These are phyloP conservation scores for Buathra laborator DNA, from an alignment of 2,888 invertebrate genomes.

Conservation along the genomic window DNA sequence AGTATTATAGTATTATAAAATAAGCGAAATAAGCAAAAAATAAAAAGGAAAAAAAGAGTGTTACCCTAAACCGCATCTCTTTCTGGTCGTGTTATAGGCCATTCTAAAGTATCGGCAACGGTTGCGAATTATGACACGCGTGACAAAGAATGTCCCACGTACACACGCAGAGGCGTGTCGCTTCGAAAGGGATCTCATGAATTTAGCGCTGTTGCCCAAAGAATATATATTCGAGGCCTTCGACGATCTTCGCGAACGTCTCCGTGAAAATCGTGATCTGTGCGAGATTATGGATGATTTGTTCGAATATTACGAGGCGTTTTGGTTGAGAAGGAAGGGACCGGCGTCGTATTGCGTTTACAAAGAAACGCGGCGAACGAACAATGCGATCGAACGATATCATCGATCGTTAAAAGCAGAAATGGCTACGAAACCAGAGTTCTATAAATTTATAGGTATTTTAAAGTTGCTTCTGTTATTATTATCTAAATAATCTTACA, in stretches of 20 bases:
- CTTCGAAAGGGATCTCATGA: slow-evolving; percentile 12
- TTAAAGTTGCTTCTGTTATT: neutral
- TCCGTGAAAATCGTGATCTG: neutral
- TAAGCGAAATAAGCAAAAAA: too few relatives aligned
- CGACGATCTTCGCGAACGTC: neutral
- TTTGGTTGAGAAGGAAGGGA: neutral
- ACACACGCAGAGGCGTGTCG: neutral
- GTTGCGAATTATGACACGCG: neutral
- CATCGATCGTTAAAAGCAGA: neutral
- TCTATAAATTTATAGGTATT: slow-evolving; percentile 9
- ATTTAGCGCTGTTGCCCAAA: neutral
- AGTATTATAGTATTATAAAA: too few relatives aligned
- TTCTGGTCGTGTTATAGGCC: neutral
- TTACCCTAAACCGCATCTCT: neutral
- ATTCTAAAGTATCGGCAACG: neutral
- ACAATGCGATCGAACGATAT: slow-evolving; percentile 4
- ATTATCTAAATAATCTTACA: too few relatives aligned
- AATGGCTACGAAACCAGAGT: slow-evolving; percentile 18
- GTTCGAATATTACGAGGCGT: neutral
- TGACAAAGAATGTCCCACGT: neutral
- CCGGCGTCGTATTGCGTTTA: neutral
- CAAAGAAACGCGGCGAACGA: neutral
- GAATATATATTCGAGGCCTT: slow-evolving; percentile 6
- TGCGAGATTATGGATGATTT: neutral
- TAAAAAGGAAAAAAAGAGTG: too few relatives aligned